These are phyloP conservation scores for Caradrina clavipalpis DNA, from an alignment of 2,888 invertebrate genomes.

Conservation along the genomic window DNA sequence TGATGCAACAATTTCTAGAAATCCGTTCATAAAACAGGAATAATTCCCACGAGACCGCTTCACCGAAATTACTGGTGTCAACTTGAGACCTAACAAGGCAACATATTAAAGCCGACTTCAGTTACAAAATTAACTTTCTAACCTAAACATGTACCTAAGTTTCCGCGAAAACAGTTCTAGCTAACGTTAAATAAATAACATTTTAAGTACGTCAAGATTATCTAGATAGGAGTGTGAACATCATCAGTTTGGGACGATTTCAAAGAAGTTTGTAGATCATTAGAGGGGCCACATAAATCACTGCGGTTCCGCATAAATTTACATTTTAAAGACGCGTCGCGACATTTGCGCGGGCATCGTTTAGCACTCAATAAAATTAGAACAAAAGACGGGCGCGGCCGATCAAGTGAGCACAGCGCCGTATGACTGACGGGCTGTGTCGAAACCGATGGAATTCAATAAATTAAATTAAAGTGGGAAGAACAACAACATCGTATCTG, in stretches of 20 bases:
- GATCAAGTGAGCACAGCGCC: constrained; percentile 64
- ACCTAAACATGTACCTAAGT: constrained; percentile 52
- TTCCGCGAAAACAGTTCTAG: constrained; percentile 54
- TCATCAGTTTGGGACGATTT: constrained; percentile 70
- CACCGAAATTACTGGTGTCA: constrained; percentile 56
- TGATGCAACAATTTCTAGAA: constrained; percentile 64
- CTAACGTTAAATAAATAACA: constrained; percentile 62
- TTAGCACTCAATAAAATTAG: constrained; percentile 82
- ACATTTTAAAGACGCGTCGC: constrained; percentile 78
- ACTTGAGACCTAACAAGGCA: constrained; percentile 60
- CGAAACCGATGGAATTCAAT: constrained; percentile 58
- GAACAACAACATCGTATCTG: constrained; percentile 5
- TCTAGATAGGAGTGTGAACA: constrained; percentile 65
- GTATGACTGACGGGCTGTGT: constrained; percentile 61
- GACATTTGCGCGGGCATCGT: constrained; percentile 71
- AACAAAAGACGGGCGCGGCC: constrained; percentile 76
- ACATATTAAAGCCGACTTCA: constrained; percentile 52
- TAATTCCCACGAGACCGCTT: constrained; percentile 58
- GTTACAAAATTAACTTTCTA: constrained; percentile 64
- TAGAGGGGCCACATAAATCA: constrained; percentile 80
- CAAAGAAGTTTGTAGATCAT: constrained; percentile 78
- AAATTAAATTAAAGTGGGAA: constrained; percentile 51
- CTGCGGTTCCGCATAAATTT: constrained; percentile 83
- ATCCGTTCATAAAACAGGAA: constrained; percentile 42
- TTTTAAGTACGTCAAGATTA: constrained; percentile 64